phyloP scores from a whole-genome alignment of 2,113 vertebrate genomes.

The Trachemys scripta region DNA sequence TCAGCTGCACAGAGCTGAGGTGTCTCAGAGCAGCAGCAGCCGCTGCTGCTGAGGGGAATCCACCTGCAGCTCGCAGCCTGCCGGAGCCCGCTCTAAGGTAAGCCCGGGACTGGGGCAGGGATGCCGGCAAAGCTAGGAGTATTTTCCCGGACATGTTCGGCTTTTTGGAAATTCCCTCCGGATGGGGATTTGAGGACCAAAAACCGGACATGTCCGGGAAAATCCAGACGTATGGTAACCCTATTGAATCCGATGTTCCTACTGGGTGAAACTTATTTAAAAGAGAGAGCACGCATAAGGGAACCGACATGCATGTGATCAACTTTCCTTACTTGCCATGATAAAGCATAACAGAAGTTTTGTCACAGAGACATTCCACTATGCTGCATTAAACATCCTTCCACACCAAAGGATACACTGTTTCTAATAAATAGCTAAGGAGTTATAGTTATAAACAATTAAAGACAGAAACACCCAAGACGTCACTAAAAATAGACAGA shows the following conservation, averaged over 20 bases:
- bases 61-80: no score
- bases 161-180: no score
- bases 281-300: fast-evolving
- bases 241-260: fast-evolving
- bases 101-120: no score
- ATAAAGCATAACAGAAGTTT: fast-evolving
- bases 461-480: not conserved
- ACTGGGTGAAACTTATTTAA: fast-evolving
- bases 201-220: no score
- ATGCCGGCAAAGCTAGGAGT: no score
- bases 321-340: fast-evolving
- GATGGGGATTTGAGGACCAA: no score
- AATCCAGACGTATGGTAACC: no score
- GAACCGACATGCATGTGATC: fast-evolving
- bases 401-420: fast-evolving
- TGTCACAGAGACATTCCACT: not conserved
- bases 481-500: not conserved
- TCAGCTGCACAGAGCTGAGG: no score
- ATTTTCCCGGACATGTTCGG: no score
- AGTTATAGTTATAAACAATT: fast-evolving
- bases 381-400: not conserved
- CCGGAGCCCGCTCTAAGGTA: no score
- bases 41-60: no score
- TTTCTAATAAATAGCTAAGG: fast-evolving
- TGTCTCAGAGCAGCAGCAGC: no score